Evolutionary conservation across 2,113 vertebrate genomes (phyloP), one percentile per base, ranked within the genome.

Genomic region (Chaetodon trifascialis): DNA sequence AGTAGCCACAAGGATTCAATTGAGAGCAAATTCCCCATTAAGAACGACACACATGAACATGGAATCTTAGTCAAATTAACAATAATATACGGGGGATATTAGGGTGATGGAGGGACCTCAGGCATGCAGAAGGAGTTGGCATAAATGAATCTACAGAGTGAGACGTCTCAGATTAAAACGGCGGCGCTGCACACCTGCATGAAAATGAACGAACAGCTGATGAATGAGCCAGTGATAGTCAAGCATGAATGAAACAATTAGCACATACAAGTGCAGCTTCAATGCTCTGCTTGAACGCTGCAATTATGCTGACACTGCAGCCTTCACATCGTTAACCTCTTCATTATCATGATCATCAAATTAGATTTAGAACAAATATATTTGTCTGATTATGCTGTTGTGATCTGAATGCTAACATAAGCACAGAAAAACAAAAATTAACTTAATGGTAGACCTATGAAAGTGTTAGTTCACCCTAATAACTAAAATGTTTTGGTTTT

Each of bases 211-310:
- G 3, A 65, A 49, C 30, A 54, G 73, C 62, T 47, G 38, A 73
- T 60, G 58, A 58, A 70, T 72, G 38, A 67, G 60, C 36, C 64
- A 54, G 25, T 14, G 62, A 72, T 72, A 19, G 34, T 23, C n/a
- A 67, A 30, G 52, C 62, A 47, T 58, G 76, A 80, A 80, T 67
- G 55, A 80, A 87, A 69, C 72, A 77, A 77, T 80, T 67, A 83
- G 72, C 62, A 68, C 40, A 80, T 80, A 47, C 38, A 62, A 19
- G 52, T 21, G 16, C 21, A 63, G 47, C 72, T 38, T 54, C 11
- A 69, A 16, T 17, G 34, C 10, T 47, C 71, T 21, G 59, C 49
- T 68, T 49, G 10, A 21, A 70, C 7, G 42, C 42, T 46, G 63
- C 74, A 64, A 44, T 70, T 56, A 56, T 63, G n/a, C 40, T 71